Base-by-base conservation (phyloP, 2,797 vertebrate species). In the Epinephelus coioides region DNA sequence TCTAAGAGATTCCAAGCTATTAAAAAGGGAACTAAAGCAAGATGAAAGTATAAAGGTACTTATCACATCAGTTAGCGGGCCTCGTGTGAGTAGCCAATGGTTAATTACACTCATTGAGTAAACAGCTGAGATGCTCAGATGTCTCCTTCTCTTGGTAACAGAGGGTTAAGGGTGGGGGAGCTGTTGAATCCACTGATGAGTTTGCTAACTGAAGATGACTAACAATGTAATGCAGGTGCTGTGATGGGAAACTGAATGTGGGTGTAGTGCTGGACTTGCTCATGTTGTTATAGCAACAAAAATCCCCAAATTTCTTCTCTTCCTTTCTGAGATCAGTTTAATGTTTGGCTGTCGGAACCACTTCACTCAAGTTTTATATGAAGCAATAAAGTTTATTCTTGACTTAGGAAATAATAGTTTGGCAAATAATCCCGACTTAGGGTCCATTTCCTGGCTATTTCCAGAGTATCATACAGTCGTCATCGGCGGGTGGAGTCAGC, bases 1-100 rank as follows among this genome's bases (percentile, higher is more conserved):
- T 97, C 96, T 97, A 97, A 97, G 95, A 96, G 95, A 95, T 95
- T 61, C 63, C 92, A 93, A 86, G 96, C 96, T 97, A 97, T 98
- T 97, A 97, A 96, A 87, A 96, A 95, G 93, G 93, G 90, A 95
- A 82, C 85, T 78, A 82, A 83, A 86, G 94, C 92, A 94, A 94
- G 95, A 96, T 95, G 90, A 93, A 88, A 90, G 96, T 94, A 94
- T 95, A 95, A 96, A 96, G 95, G 95, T 96, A 93, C 95, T 97
- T 95, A 96, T 96, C 93, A 90, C 95, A 96, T 96, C 94, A 94
- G 94, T 94, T 93, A 90, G 87, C 75, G 5, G 82, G 79, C 86
- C 87, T 93, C 84, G 88, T 57, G 94, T 93, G 89, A 79, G 82
- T 92, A 92, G 93, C 93, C 91, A 89, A 82, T 94, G 95, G 93